Percentiles rank a stretch among this genome's conserved stretches.
Evolutionary conservation across 1,140 invertebrate species (phyloP).

Genomic region (Neodiprion fabricii): DNA sequence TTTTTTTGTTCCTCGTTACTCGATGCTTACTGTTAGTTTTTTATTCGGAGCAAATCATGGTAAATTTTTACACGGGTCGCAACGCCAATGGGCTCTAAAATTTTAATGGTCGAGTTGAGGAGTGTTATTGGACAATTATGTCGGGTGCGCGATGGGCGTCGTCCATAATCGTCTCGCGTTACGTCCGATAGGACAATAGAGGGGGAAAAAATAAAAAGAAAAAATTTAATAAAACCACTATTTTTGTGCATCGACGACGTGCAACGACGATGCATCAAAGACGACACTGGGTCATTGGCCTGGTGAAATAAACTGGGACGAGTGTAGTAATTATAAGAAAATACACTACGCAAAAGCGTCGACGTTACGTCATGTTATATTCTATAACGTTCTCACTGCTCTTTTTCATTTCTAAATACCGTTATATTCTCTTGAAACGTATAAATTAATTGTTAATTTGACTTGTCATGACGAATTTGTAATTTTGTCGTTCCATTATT

Average conservation of each 20-base stretch:
- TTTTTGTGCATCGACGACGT: background rate
- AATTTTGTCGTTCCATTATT: background rate
- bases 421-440: background rate
- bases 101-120: background rate
- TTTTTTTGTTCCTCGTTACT: background rate
- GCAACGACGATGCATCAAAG: constrained; percentile 7
- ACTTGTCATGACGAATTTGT: background rate
- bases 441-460: background rate
- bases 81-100: background rate
- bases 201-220: constrained; percentile 17
- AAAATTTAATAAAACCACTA: background rate
- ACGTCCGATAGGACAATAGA: background rate
- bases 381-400: constrained; percentile 1
- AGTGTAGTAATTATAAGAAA: background rate
- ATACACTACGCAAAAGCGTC: constrained; percentile 10
- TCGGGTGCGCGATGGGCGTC: background rate
- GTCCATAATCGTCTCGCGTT: background rate
- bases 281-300: background rate
- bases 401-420: constrained; percentile 5
- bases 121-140: too few species aligned
- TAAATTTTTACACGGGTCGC: too few species aligned
- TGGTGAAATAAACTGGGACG: background rate
- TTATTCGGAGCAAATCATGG: too few species aligned
- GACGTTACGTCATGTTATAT: background rate
- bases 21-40: background rate